Base-by-base conservation (phyloP, 2,888 invertebrate species). In the Nyleta sp. region DNA sequence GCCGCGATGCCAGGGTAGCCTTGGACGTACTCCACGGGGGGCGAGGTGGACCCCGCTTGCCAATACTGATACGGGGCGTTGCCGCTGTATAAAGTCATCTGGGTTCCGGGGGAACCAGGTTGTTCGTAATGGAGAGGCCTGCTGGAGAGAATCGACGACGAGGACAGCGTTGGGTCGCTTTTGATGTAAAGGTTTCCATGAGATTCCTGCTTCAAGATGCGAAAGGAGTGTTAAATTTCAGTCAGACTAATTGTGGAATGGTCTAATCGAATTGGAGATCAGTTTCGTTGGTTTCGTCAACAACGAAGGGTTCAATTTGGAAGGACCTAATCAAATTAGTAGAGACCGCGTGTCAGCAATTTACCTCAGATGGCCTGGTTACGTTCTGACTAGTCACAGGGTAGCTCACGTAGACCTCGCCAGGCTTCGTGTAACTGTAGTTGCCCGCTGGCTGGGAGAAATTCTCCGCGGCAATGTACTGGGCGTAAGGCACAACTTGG, bases 151-250 rank as follows among this genome's bases (percentile, higher is more conserved):
- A 94, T 91, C n/a, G 92, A 92, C 0, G 94, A 93, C 0, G 94
- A 93, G 0, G 93, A 93, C 55, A 95, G 91, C 50, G 94, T 94
- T n/a, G 95, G 95, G 88, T 95, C 95, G 74, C 92, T 92, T 81
- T 94, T 93, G 88, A 93, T 94, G 85, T 94, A 91, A 71, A 94
- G 91, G 83, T 92, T 92, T 1, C 91, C 91, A 0, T 94, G 93
- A 0, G 88, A 84, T 42, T 90, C 90, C 18, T 89, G 84, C 87
- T 89, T n/a, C n/a, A n/a, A n/a, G n/a, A n/a, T n/a, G n/a, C n/a
- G n/a, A n/a, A n/a, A n/a, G n/a, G n/a, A n/a, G n/a, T n/a, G 6
- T 28, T 28, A 18, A 38, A 28, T 28, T 11, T 18, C 2, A 53
- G 18, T 18, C 5, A 35, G n/a, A n/a, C n/a, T n/a, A n/a, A n/a